Base-by-base conservation (phyloP, 2,888 invertebrate species). In the Caenorhabditis becei region DNA sequence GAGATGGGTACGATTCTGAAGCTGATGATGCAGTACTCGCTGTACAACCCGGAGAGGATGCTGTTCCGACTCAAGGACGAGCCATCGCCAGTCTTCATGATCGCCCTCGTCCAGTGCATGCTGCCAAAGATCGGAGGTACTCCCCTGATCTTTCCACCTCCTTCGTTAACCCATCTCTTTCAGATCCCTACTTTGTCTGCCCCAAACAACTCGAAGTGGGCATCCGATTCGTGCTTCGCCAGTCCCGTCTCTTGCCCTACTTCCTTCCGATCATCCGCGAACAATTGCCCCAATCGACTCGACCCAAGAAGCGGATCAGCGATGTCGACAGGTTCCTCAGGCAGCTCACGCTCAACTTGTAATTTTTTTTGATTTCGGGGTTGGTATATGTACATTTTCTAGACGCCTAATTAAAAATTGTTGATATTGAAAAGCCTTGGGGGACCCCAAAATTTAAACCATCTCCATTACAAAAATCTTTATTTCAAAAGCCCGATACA, bases 101-200 rank as follows among this genome's bases (percentile, higher is more conserved):
- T 79, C n/a, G 79, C 67, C 1, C 37, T 79, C 16, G 47, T 79
- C 28, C 79, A 79, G 28, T 72, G 72, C 10, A 1, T 74, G 4
- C 16, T 69, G 35, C 54, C 72, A 8, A 79, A 69, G 56, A 74
- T 79, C n/a, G 72, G 74, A 58, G 78, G 72, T 72, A 49, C 18
- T 14, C 20, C 35, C 11, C 35, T 20, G 49, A n/a, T n/a, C n/a
- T n/a, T n/a, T n/a, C n/a, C n/a, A n/a, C n/a, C n/a, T n/a, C n/a
- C n/a, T n/a, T n/a, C n/a, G n/a, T n/a, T n/a, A n/a, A n/a, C n/a
- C n/a, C n/a, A n/a, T n/a, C n/a, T 20, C 1, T 51, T 70, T 23
- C 20, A 74, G 75, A 77, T 54, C 54, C 71, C 2, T 61, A 61
- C 23, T 79, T 79, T 24, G 69, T 79, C n/a, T 79, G 79, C 28